Evolutionary conservation across 2,113 vertebrate genomes (phyloP).

Genomic region (Tragelaphus buxtoni): DNA sequence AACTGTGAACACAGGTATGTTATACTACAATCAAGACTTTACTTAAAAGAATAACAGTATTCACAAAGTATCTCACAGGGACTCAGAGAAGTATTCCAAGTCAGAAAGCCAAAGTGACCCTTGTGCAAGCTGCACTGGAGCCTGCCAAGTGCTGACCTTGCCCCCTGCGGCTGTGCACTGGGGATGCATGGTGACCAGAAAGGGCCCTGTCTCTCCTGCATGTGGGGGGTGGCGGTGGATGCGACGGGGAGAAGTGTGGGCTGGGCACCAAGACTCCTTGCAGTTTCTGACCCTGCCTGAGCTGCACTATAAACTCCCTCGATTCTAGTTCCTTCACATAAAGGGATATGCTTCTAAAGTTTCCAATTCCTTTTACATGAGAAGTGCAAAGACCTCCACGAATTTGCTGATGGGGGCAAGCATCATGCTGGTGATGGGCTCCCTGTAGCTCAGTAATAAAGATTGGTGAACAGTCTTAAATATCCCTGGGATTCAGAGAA

Average conservation of each 20-base stretch:
- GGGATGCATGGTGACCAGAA: not conserved
- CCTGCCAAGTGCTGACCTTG: not conserved
- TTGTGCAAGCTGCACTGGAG: not conserved
- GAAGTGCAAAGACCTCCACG: not conserved
- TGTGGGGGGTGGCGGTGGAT: too few relatives aligned
- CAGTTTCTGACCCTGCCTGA: not conserved
- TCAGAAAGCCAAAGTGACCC: not conserved
- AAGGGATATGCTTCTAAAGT: not conserved
- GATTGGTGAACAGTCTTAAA: not conserved
- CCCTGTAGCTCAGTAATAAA: not conserved
- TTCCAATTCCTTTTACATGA: not conserved
- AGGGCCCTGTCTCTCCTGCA: not conserved
- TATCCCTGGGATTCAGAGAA: not conserved
- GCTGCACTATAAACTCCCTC: not conserved
- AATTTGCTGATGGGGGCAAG: not conserved
- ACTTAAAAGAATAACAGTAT: not conserved
- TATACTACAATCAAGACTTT: not conserved
- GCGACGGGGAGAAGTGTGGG: not conserved
- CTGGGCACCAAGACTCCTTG: not conserved
- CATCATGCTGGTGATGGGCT: not conserved
- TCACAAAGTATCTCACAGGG: not conserved
- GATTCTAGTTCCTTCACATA: not conserved
- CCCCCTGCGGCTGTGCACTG: not conserved
- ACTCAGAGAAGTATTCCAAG: not conserved
- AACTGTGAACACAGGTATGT: not conserved